phyloP scores from a whole-genome alignment of 2,113 vertebrate species.

The Crotophaga sulcirostris region DNA sequence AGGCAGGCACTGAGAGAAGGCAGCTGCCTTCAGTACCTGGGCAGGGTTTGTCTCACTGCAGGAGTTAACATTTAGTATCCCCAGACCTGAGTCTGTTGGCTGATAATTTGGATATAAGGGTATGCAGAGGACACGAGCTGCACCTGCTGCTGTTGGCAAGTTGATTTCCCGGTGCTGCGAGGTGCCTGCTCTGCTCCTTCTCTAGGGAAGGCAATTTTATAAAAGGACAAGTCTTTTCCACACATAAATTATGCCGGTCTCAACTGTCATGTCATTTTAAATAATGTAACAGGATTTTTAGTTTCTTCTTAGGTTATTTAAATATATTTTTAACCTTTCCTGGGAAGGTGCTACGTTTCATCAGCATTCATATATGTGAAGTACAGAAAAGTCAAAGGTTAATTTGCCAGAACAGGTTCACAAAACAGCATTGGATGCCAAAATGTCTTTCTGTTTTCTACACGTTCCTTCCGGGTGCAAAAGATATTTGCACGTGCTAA shows the following conservation, averaged over 20 bases:
- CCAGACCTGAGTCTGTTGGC: too few relatives aligned
- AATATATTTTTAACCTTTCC: background rate
- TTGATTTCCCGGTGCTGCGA: accelerated
- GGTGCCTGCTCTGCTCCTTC: background rate
- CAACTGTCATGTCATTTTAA: background rate
- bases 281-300: background rate
- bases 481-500: background rate
- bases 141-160: accelerated
- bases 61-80: background rate
- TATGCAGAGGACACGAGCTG: accelerated
- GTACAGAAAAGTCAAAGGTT: background rate
- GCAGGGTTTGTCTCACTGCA: accelerated
- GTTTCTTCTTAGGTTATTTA: background rate
- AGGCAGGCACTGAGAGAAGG: background rate
- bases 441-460: background rate
- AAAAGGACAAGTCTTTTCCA: background rate
- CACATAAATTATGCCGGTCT: background rate
- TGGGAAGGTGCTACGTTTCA: background rate
- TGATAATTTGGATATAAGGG: background rate
- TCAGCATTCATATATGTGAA: background rate
- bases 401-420: background rate
- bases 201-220: accelerated
- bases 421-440: background rate
- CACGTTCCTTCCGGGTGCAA: background rate
- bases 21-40: background rate